These are phyloP conservation scores for Carlito syrichta DNA, from an alignment of 2,113 vertebrate species.

Conservation along the genomic window DNA sequence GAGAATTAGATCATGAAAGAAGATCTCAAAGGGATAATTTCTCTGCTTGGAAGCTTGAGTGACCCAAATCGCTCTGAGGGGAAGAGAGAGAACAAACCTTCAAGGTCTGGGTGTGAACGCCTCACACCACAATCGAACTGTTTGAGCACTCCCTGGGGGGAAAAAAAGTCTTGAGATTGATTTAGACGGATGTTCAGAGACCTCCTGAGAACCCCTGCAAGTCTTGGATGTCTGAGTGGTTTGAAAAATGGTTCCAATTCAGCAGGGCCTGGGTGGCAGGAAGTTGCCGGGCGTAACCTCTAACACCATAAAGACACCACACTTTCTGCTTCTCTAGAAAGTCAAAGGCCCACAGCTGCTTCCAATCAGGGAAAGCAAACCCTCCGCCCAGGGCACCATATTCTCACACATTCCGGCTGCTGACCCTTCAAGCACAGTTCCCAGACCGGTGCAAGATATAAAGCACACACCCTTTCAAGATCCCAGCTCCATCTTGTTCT, in stretches of 20 bases:
- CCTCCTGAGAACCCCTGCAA: neutral
- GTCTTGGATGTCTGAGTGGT: neutral
- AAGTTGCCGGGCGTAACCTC: neutral
- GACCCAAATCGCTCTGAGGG: neutral
- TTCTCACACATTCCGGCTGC: neutral
- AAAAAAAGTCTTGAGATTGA: neutral
- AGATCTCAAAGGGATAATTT: neutral
- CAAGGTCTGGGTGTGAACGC: neutral
- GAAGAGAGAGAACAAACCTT: neutral
- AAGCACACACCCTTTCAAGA: neutral
- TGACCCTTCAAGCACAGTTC: neutral
- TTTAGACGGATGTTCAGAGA: neutral
- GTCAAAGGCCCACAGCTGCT: constrained; percentile 61
- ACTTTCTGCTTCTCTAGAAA: neutral
- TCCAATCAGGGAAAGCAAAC: neutral
- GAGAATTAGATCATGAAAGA: neutral
- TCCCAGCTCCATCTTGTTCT: rapidly evolving
- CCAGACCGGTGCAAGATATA: neutral
- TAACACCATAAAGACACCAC: neutral
- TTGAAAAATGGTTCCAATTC: constrained; percentile 21
- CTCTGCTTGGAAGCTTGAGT: neutral
- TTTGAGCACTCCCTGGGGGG: neutral
- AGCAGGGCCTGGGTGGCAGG: neutral
- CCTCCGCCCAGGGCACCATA: neutral
- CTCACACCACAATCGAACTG: neutral